Percentiles rank a stretch among this genome's conserved stretches.
Evolutionary conservation across 2,797 vertebrate genomes (phyloP).

Genomic region (Gallinago stenura): DNA sequence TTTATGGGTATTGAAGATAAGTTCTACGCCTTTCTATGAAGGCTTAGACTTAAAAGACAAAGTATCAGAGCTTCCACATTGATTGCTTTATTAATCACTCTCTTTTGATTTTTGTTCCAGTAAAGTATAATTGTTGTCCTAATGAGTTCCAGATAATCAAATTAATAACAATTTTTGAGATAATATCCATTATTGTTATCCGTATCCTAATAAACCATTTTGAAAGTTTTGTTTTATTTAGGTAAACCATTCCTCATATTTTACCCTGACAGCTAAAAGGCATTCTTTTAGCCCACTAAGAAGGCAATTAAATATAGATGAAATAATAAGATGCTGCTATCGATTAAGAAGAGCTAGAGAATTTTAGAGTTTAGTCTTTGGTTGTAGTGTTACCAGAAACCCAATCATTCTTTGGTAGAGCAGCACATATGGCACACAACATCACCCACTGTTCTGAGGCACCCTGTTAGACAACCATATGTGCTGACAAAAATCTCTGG

Average conservation of each 20-base stretch:
- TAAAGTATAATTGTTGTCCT: not conserved
- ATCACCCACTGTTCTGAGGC: slow-evolving; percentile 77
- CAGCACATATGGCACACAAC: slow-evolving; percentile 80
- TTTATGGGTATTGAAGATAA: not conserved
- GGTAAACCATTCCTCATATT: not conserved
- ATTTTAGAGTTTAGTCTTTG: slow-evolving; percentile 62
- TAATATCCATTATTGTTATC: no score
- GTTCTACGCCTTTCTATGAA: not conserved
- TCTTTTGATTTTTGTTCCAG: not conserved
- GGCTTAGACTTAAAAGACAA: not conserved
- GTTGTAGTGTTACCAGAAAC: slow-evolving; percentile 64
- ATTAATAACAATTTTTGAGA: not conserved
- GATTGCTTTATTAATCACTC: not conserved
- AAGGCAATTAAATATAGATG: slow-evolving; percentile 24
- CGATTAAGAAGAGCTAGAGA: slow-evolving; percentile 59
- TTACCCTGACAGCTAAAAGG: not conserved
- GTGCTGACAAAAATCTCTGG: slow-evolving; percentile 69
- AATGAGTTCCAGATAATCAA: not conserved
- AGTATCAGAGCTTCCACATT: not conserved
- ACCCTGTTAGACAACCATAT: slow-evolving; percentile 82
- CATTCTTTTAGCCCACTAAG: not conserved
- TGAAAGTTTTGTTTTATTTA: not conserved
- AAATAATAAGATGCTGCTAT: slow-evolving; percentile 66
- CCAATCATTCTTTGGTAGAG: slow-evolving; percentile 56
- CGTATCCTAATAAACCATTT: not conserved